A percentile compares a stretch with the other conserved stretches of the same genome.
phyloP scores from a whole-genome alignment of 2,113 vertebrate species.

The Pygoscelis adeliae region DNA sequence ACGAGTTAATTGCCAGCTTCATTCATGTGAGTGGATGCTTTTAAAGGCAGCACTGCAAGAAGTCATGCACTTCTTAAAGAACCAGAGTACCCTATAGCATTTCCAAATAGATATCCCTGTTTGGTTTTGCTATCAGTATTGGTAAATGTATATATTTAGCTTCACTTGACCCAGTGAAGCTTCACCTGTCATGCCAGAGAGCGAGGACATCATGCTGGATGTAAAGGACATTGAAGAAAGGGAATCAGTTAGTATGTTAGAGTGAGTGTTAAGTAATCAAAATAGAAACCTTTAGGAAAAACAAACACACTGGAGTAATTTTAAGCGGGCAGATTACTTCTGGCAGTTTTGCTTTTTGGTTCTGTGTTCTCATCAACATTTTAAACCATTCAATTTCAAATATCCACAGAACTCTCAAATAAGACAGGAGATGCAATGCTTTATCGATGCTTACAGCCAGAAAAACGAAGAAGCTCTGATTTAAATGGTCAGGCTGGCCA shows the following conservation, averaged over 20 bases:
- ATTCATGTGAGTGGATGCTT: conserved; percentile 47
- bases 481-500: conserved; percentile 11
- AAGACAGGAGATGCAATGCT: background rate
- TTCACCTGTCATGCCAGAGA: conserved; percentile 25
- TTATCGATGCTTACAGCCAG: conserved; percentile 17
- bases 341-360: background rate
- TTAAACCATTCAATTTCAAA: conserved; percentile 18
- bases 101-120: conserved; percentile 23
- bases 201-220: background rate
- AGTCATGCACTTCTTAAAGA: conserved; percentile 49
- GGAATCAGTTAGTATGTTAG: background rate
- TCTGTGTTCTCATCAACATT: conserved; percentile 26
- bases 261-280: background rate
- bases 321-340: background rate
- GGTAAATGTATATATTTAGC: background rate
- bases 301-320: background rate
- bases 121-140: background rate
- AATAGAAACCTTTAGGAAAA: conserved; percentile 9
- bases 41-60: conserved; percentile 34
- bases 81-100: background rate
- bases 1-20: conserved; percentile 68
- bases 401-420: background rate
- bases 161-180: background rate
- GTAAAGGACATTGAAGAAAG: background rate
- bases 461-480: conserved; percentile 50